These are phyloP conservation scores for Syndactyla subalaris DNA, from an alignment of 2,797 vertebrate species.

Conservation along the genomic window DNA sequence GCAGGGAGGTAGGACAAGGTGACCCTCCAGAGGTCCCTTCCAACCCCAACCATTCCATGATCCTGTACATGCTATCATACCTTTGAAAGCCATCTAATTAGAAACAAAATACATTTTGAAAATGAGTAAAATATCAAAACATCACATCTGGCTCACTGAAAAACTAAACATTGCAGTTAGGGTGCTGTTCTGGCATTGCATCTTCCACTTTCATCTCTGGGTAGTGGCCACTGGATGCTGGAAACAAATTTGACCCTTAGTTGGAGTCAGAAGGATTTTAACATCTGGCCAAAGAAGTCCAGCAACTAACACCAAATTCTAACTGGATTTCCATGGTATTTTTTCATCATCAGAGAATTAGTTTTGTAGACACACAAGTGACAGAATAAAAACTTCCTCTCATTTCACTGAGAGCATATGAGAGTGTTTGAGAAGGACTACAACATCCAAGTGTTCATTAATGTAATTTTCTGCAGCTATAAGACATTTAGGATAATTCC, in stretches of 20 bases:
- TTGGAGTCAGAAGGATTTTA: background rate
- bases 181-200: background rate
- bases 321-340: background rate
- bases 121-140: background rate
- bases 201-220: background rate
- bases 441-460: background rate
- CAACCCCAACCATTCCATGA: background rate
- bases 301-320: background rate
- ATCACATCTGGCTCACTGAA: background rate
- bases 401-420: background rate
- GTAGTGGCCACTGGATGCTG: background rate
- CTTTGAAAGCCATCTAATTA: background rate
- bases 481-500: background rate
- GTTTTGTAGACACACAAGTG: background rate
- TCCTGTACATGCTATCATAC: background rate
- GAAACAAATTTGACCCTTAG: background rate
- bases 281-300: background rate
- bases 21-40: background rate
- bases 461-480: background rate
- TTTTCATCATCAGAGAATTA: background rate
- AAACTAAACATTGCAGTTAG: background rate
- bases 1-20: background rate
- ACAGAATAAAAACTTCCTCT: background rate
- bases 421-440: background rate
- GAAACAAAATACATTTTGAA: background rate